phyloP scores from a whole-genome alignment of 1,140 invertebrate genomes.

The Drosophila neocordata region DNA sequence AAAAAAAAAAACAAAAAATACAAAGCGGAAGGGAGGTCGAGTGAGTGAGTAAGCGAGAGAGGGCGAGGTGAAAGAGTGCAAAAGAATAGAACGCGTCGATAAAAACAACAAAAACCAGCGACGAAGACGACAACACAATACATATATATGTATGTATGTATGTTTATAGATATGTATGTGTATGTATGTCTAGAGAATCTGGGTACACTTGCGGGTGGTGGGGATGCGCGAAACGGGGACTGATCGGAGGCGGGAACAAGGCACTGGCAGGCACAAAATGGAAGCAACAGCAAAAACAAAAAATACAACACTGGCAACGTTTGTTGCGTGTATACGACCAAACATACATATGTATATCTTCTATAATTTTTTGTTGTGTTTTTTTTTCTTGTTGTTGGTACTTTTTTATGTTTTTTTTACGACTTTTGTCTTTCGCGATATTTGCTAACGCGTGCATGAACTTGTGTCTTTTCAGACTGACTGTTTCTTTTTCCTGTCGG shows the following conservation, averaged over 20 bases:
- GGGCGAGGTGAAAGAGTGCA: slow-evolving; percentile 1
- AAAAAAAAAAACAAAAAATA: slow-evolving; percentile 15
- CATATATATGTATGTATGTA: too few relatives aligned
- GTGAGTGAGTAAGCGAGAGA: background rate
- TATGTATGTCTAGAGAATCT: background rate
- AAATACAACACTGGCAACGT: slow-evolving; percentile 23
- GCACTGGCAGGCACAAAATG: slow-evolving; percentile 44
- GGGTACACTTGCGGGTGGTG: slow-evolving; percentile 24
- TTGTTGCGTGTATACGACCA: slow-evolving; percentile 32
- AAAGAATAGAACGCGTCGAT: slow-evolving; percentile 56
- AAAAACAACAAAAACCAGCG: slow-evolving; percentile 52
- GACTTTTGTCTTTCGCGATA: slow-evolving; percentile 57
- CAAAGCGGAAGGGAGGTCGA: slow-evolving; percentile 11
- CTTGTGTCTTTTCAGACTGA: slow-evolving; percentile 71
- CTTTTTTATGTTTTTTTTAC: slow-evolving; percentile 47
- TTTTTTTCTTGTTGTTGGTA: slow-evolving; percentile 3
- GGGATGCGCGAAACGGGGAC: slow-evolving; percentile 27
- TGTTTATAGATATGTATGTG: background rate
- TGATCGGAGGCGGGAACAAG: slow-evolving; percentile 21
- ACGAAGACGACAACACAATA: slow-evolving; percentile 5
- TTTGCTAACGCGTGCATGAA: slow-evolving; percentile 57
- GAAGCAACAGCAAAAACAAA: slow-evolving; percentile 29
- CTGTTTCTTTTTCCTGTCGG: slow-evolving; percentile 52
- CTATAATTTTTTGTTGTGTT: slow-evolving; percentile 32
- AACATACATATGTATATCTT: slow-evolving; percentile 47